These are phyloP conservation scores for Andrena cerasifolii DNA, from an alignment of 1,140 invertebrate genomes.

Conservation along the genomic window DNA sequence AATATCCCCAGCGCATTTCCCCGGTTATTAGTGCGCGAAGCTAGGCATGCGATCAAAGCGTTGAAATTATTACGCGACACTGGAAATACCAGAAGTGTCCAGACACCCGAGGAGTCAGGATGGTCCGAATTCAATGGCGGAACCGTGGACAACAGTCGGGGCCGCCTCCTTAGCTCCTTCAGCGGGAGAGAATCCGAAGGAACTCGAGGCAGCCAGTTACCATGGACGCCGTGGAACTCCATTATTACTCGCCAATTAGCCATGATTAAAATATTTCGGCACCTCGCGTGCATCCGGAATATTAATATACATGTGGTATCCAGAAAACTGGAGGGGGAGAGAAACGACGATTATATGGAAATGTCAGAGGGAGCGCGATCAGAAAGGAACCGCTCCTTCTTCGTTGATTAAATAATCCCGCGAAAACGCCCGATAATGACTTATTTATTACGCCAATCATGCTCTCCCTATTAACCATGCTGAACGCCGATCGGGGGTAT, in stretches of 20 bases:
- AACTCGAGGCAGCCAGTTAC: slow-evolving; percentile 54
- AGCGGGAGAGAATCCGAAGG: slow-evolving; percentile 59
- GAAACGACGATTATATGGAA: slow-evolving; percentile 79
- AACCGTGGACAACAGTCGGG: slow-evolving; percentile 50
- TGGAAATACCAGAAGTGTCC: slow-evolving; percentile 48
- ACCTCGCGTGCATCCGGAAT: slow-evolving; percentile 81
- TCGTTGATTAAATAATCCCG: slow-evolving; percentile 80
- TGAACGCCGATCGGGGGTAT: slow-evolving; percentile 47
- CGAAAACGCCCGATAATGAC: slow-evolving; percentile 77
- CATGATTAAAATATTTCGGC: slow-evolving; percentile 83
- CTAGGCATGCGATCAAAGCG: slow-evolving; percentile 42
- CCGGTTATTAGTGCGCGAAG: not conserved
- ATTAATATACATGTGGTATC: slow-evolving; percentile 80
- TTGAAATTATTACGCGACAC: slow-evolving; percentile 51
- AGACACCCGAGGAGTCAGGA: slow-evolving; percentile 37
- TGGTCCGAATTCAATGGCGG: slow-evolving; percentile 51
- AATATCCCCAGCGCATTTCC: not conserved
- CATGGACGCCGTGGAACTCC: slow-evolving; percentile 75
- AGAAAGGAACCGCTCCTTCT: slow-evolving; percentile 71
- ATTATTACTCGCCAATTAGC: slow-evolving; percentile 83
- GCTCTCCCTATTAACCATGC: slow-evolving; percentile 76
- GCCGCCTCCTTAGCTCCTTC: slow-evolving; percentile 44
- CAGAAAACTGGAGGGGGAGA: slow-evolving; percentile 50
- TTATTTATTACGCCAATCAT: slow-evolving; percentile 82
- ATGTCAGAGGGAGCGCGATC: slow-evolving; percentile 71